Conservation (phyloP, 30 jellyfish, hydroid and myxozoan species). For the Sanderia malayensis region DNA sequence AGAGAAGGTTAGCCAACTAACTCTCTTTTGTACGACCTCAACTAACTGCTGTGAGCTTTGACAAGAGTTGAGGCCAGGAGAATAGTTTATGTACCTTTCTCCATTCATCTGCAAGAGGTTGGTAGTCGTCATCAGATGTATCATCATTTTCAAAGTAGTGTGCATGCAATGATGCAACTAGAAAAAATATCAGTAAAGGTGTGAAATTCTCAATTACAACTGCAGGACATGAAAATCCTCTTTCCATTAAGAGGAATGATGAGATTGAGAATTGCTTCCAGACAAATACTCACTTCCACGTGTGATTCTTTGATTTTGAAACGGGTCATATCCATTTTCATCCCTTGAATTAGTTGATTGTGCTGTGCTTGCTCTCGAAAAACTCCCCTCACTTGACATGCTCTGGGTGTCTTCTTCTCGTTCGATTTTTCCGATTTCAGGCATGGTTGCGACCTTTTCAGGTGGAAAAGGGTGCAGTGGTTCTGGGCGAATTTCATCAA, state of each 20-base stretch:
- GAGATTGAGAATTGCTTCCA: no score
- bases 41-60: no score
- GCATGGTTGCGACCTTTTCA: slow-evolving; percentile 18
- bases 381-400: slow-evolving; percentile 56
- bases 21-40: no score
- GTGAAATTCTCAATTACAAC: no score
- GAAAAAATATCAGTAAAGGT: no score
- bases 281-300: slow-evolving; percentile 77
- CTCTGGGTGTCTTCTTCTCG: slow-evolving; percentile 62
- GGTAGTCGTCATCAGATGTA: slow-evolving; percentile 92
- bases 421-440: not conserved
- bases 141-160: slow-evolving; percentile 88
- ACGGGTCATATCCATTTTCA: slow-evolving; percentile 91
- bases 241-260: no score
- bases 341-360: slow-evolving; percentile 51
- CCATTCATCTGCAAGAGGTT: slow-evolving; percentile 90
- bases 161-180: slow-evolving; percentile 93
- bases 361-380: slow-evolving; percentile 47
- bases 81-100: slow-evolving; percentile 55
- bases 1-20: no score
- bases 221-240: not conserved
- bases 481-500: slow-evolving; percentile 60
- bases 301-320: slow-evolving; percentile 92
- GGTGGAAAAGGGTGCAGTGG: slow-evolving; percentile 47
- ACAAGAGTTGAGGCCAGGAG: no score